Evolutionary conservation across 2,113 vertebrate genomes (phyloP).

Genomic region (Plecturocebus donacophilus): DNA sequence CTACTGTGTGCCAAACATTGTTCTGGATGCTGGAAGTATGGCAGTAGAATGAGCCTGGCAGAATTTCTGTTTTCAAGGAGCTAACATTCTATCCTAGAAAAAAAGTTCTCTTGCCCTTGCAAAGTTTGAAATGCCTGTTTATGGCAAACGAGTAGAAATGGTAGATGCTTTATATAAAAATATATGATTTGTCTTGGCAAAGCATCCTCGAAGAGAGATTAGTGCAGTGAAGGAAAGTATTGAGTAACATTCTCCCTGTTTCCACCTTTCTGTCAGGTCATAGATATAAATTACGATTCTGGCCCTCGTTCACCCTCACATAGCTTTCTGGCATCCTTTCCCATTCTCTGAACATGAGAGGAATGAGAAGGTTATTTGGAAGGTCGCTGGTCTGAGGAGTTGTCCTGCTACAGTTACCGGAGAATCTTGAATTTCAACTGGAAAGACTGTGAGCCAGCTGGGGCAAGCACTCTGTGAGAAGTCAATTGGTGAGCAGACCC

Average conservation of each 20-base stretch:
- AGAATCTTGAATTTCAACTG: slow-evolving; percentile 82
- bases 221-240: slow-evolving; percentile 74
- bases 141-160: background rate
- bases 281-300: slow-evolving; percentile 82
- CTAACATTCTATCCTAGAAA: background rate
- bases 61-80: background rate
- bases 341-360: slow-evolving; percentile 75
- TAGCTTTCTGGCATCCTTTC: slow-evolving; percentile 76
- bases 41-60: background rate
- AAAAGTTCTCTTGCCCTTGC: background rate
- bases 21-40: background rate
- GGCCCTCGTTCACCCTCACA: slow-evolving; percentile 77
- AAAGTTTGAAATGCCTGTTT: slow-evolving; percentile 4
- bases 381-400: slow-evolving; percentile 82
- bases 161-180: slow-evolving; percentile 65
- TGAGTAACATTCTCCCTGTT: slow-evolving; percentile 80
- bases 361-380: slow-evolving; percentile 83
- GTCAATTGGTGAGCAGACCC: slow-evolving; percentile 27
- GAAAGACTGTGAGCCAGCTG: slow-evolving; percentile 61
- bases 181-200: slow-evolving; percentile 85
- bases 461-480: slow-evolving; percentile 37
- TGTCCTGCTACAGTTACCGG: slow-evolving; percentile 77
- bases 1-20: background rate
- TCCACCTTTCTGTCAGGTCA: slow-evolving; percentile 81
- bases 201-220: slow-evolving; percentile 77